Percentiles rank a stretch among this genome's conserved stretches.
Evolutionary conservation across 1,140 invertebrate genomes (phyloP).

Genomic region (Cyphomyrmex costatus): DNA sequence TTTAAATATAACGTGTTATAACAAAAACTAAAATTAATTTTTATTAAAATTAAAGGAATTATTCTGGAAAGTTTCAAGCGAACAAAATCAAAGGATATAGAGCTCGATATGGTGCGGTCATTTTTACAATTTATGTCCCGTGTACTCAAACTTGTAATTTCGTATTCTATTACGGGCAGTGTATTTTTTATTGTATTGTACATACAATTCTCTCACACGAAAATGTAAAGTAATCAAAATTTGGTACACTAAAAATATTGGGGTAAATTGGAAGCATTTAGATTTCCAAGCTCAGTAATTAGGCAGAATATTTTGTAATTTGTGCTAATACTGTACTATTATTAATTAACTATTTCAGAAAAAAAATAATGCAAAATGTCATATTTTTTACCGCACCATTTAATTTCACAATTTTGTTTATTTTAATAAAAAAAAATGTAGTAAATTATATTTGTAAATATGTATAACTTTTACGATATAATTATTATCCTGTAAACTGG

Average conservation of each 20-base stretch:
- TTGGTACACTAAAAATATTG: not conserved
- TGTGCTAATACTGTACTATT: not conserved
- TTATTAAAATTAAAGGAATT: not conserved
- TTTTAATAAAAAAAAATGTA: not conserved
- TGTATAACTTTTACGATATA: constrained; percentile 46
- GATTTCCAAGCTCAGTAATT: not conserved
- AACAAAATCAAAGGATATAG: not conserved
- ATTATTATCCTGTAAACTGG: constrained; percentile 51
- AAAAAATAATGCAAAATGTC: no score
- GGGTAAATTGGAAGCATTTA: not conserved
- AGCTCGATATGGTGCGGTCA: not conserved
- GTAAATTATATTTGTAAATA: not conserved
- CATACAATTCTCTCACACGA: not conserved
- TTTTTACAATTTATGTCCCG: constrained; percentile 13
- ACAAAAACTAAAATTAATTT: not conserved
- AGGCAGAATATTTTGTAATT: not conserved
- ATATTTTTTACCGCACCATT: not conserved
- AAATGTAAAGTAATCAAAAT: not conserved
- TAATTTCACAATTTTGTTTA: not conserved
- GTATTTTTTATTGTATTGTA: constrained; percentile 6
- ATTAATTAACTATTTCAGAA: not conserved
- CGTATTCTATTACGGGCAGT: not conserved
- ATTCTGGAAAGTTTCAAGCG: not conserved
- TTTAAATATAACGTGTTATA: not conserved
- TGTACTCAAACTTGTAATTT: constrained; percentile 11